A percentile compares a stretch with the other conserved stretches of the same genome.
Evolutionary conservation across 2,797 vertebrate species (phyloP).

Genomic region (Carcharodon carcharias): DNA sequence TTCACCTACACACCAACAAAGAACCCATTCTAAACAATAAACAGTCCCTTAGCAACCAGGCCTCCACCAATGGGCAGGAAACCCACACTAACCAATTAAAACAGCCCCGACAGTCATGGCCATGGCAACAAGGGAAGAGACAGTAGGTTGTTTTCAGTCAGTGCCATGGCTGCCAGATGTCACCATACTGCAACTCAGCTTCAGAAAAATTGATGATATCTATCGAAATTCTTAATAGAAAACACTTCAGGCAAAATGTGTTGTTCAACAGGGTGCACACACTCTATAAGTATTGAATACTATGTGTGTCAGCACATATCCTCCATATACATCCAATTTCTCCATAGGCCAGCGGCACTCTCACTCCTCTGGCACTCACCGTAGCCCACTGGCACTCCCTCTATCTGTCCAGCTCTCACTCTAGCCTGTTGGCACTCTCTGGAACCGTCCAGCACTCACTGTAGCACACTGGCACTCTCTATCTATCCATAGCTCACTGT

Average conservation of each 20-base stretch:
- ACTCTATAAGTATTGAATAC: background rate
- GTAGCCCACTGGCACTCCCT: no score
- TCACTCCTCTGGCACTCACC: no score
- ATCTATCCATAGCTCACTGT: no score
- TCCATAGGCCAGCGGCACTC: no score
- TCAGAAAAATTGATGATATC: background rate
- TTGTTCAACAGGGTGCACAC: background rate
- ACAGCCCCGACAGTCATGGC: background rate
- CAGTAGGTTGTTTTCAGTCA: background rate
- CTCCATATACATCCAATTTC: background rate
- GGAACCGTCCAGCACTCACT: no score
- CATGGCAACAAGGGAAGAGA: constrained; percentile 16
- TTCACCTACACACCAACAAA: constrained; percentile 31
- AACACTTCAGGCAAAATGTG: background rate
- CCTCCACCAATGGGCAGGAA: background rate
- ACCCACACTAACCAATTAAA: background rate
- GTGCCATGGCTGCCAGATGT: background rate
- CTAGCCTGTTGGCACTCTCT: no score
- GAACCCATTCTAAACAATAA: constrained; percentile 7
- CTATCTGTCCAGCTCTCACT: no score
- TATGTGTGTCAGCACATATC: background rate
- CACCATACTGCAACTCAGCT: background rate
- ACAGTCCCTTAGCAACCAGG: constrained; percentile 20
- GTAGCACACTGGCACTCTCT: no score
- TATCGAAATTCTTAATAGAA: background rate